Base-by-base conservation (phyloP, 2,888 invertebrate species). In the Gastrophysa polygoni region DNA sequence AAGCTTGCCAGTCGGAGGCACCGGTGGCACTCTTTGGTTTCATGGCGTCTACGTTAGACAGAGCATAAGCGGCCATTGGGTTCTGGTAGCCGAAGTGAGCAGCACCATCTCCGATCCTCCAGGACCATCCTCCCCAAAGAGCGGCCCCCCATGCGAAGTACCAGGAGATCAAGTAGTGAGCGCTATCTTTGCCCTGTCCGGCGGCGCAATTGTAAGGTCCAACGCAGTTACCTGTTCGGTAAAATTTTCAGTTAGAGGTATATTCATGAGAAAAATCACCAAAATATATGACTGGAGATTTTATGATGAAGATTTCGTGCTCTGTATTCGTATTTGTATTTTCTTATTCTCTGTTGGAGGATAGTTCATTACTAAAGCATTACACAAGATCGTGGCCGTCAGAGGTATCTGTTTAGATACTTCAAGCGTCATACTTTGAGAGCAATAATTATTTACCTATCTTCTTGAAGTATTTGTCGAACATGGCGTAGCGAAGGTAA, bases 51-150 rank as follows among this genome's bases (percentile, higher is more conserved):
- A 68, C 68, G 34, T 66, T 64, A 18, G 68, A 54, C 11, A 73
- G 59, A 46, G 65, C 70, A 34, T 68, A 73, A 8, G 73, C 73
- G 6, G 72, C 58, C 48, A 73, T 54, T 28, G 73, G 73, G 52
- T 73, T 73, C 58, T 73, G 73, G 63, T 73, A 73, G 50, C 71
- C 73, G 44, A 71, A 69, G 58, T 73, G 71, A 62, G 71, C 63
- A 44, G 71, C 56, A 50, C 71, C 70, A 68, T 71, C 71, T 66
- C 69, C 72, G 54, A 73, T 72, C 51, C 73, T 66, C 73, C 73
- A 73, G 7, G 73, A 67, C 73, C 73, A 73, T 32, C 66, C 68
- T 17, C 63, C 59, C 38, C 67, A 64, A 46, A 71, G 59, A 2
- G 73, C 61, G 46, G 71, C 73, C 47, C 73, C 73, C 72, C 72